phyloP scores from a whole-genome alignment of 1,140 invertebrate species.

The Drosophila nasuta region DNA sequence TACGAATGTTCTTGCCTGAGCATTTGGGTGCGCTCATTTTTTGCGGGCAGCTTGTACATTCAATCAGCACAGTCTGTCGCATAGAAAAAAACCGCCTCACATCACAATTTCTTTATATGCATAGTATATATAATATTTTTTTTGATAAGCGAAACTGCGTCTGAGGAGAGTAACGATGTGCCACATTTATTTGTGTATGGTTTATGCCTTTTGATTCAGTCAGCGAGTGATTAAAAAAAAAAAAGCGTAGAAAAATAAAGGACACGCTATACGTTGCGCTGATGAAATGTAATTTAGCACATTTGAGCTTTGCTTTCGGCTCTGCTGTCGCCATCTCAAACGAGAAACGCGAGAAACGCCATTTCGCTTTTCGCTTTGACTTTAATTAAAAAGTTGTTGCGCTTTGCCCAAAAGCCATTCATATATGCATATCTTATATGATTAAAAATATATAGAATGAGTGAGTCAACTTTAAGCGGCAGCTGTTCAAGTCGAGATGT shows the following conservation, averaged over 20 bases:
- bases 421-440: conserved; percentile 46
- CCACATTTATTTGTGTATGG: conserved; percentile 36
- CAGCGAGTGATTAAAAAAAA: conserved; percentile 59
- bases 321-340: conserved; percentile 45
- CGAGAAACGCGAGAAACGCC: conserved; percentile 6
- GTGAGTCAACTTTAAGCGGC: conserved; percentile 25
- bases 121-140: conserved; percentile 4
- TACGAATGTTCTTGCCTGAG: background rate
- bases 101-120: conserved; percentile 15
- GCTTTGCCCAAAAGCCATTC: conserved; percentile 67
- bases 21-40: conserved; percentile 44
- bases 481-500: conserved; percentile 27
- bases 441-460: conserved; percentile 45
- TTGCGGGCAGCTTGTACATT: conserved; percentile 34
- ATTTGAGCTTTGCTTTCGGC: conserved; percentile 50
- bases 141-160: conserved; percentile 53
- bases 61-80: conserved; percentile 56
- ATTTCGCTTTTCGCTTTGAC: conserved; percentile 57
- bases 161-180: conserved; percentile 45
- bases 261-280: conserved; percentile 25
- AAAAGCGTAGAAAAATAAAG: conserved; percentile 6
- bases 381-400: conserved; percentile 78
- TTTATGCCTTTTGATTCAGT: conserved; percentile 18
- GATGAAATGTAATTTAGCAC: conserved; percentile 79
- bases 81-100: conserved; percentile 34